These are phyloP conservation scores for Triplophysa yarkandensis DNA, from an alignment of 2,797 vertebrate genomes.

Conservation along the genomic window DNA sequence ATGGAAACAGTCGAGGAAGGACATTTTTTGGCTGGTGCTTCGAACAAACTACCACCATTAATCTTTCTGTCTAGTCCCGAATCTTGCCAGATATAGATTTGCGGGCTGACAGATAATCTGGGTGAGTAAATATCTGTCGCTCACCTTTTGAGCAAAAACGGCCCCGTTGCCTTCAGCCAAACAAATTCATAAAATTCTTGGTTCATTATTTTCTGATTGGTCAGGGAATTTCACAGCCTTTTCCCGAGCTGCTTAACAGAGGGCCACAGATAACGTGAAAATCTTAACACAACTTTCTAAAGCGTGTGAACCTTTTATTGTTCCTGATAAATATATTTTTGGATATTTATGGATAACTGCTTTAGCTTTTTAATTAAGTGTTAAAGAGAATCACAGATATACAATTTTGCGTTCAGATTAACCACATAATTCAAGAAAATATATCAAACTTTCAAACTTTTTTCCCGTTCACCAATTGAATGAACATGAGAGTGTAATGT, in stretches of 20 bases:
- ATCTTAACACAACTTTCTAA: too few relatives aligned
- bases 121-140: too few relatives aligned
- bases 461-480: slow-evolving; percentile 5
- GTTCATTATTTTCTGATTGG: too few relatives aligned
- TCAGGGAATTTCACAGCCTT: too few relatives aligned
- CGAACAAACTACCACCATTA: slow-evolving; percentile 46
- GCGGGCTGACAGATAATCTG: too few relatives aligned
- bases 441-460: not conserved
- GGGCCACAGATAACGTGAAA: too few relatives aligned
- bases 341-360: not conserved
- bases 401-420: not conserved
- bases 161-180: too few relatives aligned
- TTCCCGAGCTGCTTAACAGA: too few relatives aligned
- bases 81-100: too few relatives aligned
- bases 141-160: too few relatives aligned
- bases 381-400: not conserved
- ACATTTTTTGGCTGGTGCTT: slow-evolving; percentile 35
- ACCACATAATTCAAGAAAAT: slow-evolving; percentile 21
- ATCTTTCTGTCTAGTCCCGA: slow-evolving; percentile 33
- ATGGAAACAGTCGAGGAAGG: not conserved
- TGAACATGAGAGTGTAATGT: slow-evolving; percentile 2
- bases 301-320: not conserved
- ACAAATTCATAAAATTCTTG: too few relatives aligned
- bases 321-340: not conserved
- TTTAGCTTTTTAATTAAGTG: not conserved